A percentile compares a stretch with the other conserved stretches of the same genome.
These are phyloP conservation scores for Eriocheir sinensis DNA, from an alignment of 1,140 invertebrate genomes.

Conservation along the genomic window DNA sequence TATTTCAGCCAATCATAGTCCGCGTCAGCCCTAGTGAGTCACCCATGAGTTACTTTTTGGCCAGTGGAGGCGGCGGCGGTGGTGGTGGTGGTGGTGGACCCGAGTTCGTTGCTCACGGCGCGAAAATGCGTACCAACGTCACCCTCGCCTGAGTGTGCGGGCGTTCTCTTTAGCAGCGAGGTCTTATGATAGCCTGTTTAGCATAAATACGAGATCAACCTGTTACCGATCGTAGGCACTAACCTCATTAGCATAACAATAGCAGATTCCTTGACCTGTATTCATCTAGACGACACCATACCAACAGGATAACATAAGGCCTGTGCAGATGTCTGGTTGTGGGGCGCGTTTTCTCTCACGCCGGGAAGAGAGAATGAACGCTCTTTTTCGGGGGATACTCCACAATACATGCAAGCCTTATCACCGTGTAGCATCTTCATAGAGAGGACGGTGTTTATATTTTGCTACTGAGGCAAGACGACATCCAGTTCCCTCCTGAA, in stretches of 20 bases:
- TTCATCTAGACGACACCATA: conserved; percentile 77
- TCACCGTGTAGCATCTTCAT: too few relatives aligned
- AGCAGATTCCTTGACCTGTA: conserved; percentile 77
- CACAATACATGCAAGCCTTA: too few relatives aligned
- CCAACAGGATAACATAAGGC: conserved; percentile 62
- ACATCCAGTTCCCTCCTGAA: too few relatives aligned
- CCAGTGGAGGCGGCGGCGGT: neutral
- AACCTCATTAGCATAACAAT: conserved; percentile 78
- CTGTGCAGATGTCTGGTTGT: neutral
- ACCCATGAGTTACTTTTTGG: neutral
- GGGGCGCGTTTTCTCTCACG: neutral
- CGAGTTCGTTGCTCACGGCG: too few relatives aligned
- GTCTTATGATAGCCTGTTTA: conserved; percentile 60
- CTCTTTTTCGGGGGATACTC: too few relatives aligned
- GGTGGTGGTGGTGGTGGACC: too few relatives aligned
- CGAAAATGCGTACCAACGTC: too few relatives aligned
- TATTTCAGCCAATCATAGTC: conserved; percentile 51
- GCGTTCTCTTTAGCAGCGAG: neutral
- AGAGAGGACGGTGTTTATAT: too few relatives aligned
- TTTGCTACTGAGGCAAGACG: too few relatives aligned
- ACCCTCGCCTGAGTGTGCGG: neutral
- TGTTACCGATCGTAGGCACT: conserved; percentile 75
- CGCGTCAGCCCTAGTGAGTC: neutral
- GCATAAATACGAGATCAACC: conserved; percentile 77
- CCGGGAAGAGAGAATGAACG: neutral